Percentiles rank a stretch among this genome's conserved stretches.
Evolutionary conservation across 2,888 invertebrate genomes (phyloP).

Genomic region (Adela reaumurella): DNA sequence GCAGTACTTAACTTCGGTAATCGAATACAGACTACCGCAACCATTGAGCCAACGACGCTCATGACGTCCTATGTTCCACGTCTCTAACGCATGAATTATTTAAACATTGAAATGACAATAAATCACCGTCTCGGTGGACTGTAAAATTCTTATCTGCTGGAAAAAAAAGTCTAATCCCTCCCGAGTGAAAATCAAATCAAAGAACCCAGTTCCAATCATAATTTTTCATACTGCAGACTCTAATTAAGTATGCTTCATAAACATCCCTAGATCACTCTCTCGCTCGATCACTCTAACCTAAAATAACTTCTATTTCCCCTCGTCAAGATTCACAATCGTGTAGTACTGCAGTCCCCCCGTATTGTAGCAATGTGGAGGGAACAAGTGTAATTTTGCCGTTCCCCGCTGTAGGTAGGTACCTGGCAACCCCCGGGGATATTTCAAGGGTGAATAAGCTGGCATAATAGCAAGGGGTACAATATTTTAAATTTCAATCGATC

Average conservation of each 20-base stretch:
- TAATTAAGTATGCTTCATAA: constrained; percentile 55
- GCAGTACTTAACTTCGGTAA: no score
- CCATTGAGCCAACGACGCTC: no score
- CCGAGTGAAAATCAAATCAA: not conserved
- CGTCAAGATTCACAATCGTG: not conserved
- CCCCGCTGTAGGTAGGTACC: constrained; percentile 48
- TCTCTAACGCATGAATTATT: no score
- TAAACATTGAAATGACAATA: no score
- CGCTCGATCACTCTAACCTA: not conserved
- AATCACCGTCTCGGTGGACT: no score
- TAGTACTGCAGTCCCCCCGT: not conserved
- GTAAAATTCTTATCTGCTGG: no score
- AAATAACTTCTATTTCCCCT: not conserved
- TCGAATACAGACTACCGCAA: no score
- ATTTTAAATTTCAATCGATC: constrained; percentile 58
- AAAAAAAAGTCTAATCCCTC: no score
- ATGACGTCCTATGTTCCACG: no score
- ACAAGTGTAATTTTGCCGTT: constrained; percentile 55
- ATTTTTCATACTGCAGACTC: constrained; percentile 55
- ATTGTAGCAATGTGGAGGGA: constrained; percentile 10
- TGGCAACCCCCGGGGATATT: constrained; percentile 56
- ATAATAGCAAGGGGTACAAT: constrained; percentile 59
- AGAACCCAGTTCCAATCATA: constrained; percentile 49
- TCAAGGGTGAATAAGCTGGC: constrained; percentile 58
- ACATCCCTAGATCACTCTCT: constrained; percentile 25